These are phyloP conservation scores for Choristoneura rosaceana DNA, from an alignment of 2,888 invertebrate species.

Conservation along the genomic window DNA sequence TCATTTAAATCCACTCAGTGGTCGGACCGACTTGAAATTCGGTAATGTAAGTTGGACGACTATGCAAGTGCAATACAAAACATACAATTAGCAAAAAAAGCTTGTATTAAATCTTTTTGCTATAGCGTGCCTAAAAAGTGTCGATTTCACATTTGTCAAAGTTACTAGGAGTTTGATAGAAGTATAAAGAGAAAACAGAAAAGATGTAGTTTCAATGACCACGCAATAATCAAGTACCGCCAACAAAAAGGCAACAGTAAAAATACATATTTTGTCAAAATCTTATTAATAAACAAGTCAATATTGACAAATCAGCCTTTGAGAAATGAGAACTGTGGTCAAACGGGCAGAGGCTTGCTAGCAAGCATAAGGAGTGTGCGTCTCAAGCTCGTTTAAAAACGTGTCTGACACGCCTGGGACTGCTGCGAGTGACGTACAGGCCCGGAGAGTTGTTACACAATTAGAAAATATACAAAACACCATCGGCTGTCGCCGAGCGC, in stretches of 20 bases:
- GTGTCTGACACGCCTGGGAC: background rate
- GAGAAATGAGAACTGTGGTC: background rate
- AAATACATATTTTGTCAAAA: background rate
- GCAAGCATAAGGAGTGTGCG: background rate
- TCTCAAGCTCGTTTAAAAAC: background rate
- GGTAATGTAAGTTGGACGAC: too few relatives aligned
- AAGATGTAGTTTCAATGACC: background rate
- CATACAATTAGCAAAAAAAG: too few relatives aligned
- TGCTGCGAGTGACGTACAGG: background rate
- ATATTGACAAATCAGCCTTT: background rate
- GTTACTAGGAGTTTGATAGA: too few relatives aligned
- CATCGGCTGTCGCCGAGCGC: conserved; percentile 53
- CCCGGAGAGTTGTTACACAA: conserved; percentile 52
- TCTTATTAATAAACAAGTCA: background rate
- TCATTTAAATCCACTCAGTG: too few relatives aligned
- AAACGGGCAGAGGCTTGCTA: background rate
- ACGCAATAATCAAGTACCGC: background rate
- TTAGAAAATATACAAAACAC: conserved; percentile 76
- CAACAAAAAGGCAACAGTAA: background rate
- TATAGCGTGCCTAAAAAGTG: too few relatives aligned
- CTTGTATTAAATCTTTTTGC: too few relatives aligned
- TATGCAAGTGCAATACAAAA: too few relatives aligned
- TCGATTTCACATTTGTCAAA: too few relatives aligned
- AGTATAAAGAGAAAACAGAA: background rate
- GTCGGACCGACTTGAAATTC: too few relatives aligned